A percentile compares a stretch with the other conserved stretches of the same genome.
These are phyloP conservation scores for Lagopus leucura DNA, from an alignment of 2,113 vertebrate species.

Conservation along the genomic window DNA sequence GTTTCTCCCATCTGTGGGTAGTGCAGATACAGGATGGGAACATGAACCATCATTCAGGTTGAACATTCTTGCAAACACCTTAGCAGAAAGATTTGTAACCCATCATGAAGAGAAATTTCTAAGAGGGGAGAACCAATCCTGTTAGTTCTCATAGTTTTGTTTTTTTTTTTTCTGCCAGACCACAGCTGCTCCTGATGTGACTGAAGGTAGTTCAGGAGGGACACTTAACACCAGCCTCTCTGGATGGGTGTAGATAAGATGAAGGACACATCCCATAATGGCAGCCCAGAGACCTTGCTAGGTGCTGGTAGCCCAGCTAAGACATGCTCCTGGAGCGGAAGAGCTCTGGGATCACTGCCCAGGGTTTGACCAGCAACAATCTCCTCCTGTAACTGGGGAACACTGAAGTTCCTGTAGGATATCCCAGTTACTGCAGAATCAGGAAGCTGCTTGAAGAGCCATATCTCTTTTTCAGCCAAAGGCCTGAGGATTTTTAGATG, in stretches of 20 bases:
- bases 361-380: neutral
- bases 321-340: neutral
- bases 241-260: rapidly evolving
- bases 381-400: neutral
- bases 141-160: neutral
- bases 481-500: neutral
- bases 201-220: neutral
- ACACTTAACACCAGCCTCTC: rapidly evolving
- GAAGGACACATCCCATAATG: neutral
- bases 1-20: neutral
- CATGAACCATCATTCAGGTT: rapidly evolving
- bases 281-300: neutral
- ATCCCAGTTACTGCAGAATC: neutral
- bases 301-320: neutral
- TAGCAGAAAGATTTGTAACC: neutral
- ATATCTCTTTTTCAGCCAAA: neutral
- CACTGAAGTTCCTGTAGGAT: neutral
- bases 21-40: rapidly evolving
- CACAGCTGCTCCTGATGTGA: neutral
- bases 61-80: neutral
- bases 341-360: rapidly evolving
- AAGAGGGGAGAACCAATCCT: neutral
- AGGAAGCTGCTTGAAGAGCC: neutral
- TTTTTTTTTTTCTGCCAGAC: neutral
- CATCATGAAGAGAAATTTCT: neutral